Evolutionary conservation across 1,140 invertebrate genomes (phyloP), one percentile per base, ranked within the genome.

Genomic region (Drosophila erecta): DNA sequence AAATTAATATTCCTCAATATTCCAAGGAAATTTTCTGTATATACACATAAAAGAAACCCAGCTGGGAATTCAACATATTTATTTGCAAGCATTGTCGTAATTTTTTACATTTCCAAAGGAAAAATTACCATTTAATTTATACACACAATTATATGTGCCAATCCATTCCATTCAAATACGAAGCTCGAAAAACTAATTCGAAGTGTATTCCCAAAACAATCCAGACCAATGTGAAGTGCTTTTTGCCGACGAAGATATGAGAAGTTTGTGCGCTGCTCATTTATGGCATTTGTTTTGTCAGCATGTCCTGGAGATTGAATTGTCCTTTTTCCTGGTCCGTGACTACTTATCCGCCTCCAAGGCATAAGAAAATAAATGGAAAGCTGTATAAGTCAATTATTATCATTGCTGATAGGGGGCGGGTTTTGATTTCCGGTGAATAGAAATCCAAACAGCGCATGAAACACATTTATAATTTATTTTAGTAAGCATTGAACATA

Each of bases 281-380:
- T 86, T 87, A 86, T 86, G 61, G 75, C 79, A 83, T 86, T 86
- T 86, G 83, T 86, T 87, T 86, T 86, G 83, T 78, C 83, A 87
- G 66, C 72, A 75, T 53, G 59, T 60, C 71, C 79, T 67, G 84
- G 75, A 87, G 83, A 86, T 86, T 86, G 81, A 84, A 86, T 86
- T 81, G 75, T 51, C 67, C 53, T 14, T 38, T 30, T 49, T 56
- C 55, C 51, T n/a, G 53, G 38, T 57, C 55, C 55, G 79, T 86
- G 83, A 86, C 83, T 65, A 54, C 44, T 55, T 59, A 43, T 33
- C 33, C 67, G 24, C 64, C 65, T 54, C 44, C 20, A 40, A 51
- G 47, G 17, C 64, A 75, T 24, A 12, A 17, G n/a, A 22, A 70
- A 53, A 61, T 53, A 30, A 54, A 78, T 46, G 60, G 59, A 85